phyloP scores from a whole-genome alignment of 2,888 invertebrate genomes.

The Caradrina kadenii region DNA sequence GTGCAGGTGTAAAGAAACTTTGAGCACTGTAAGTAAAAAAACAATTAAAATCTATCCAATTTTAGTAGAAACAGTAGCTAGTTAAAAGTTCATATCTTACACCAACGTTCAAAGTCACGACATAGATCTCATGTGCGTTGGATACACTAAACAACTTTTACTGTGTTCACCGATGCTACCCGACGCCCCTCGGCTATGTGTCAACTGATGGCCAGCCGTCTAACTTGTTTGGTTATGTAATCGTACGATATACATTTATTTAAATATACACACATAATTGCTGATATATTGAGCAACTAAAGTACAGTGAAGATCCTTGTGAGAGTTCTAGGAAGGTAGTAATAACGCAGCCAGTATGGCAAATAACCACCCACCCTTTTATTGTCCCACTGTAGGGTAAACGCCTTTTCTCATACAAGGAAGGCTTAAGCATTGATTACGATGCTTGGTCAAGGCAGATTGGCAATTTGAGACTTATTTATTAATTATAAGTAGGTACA shows the following conservation, averaged over 20 bases:
- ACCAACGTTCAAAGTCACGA: conserved; percentile 63
- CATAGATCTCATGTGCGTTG: conserved; percentile 60
- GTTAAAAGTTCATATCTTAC: conserved; percentile 37
- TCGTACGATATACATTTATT: conserved; percentile 18
- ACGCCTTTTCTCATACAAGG: background rate
- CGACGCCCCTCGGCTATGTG: conserved; percentile 52
- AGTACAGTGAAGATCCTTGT: background rate
- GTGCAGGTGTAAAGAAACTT: no score
- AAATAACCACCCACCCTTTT: background rate
- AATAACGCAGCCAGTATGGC: background rate
- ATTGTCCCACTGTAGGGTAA: background rate
- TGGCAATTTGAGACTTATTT: no score
- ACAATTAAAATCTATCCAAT: no score
- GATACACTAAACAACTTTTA: conserved; percentile 72
- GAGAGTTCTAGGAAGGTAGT: background rate
- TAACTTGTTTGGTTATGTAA: conserved; percentile 44
- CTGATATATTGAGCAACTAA: conserved; percentile 9
- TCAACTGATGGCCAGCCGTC: conserved; percentile 56
- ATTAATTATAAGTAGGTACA: no score
- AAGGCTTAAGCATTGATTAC: background rate
- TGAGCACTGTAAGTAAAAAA: no score
- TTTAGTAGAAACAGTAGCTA: no score
- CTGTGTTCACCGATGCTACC: conserved; percentile 62
- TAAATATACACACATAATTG: conserved; percentile 23
- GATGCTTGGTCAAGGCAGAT: no score